Conservation (phyloP, 2,797 vertebrate genomes). For the Melanotaenia nigrans region DNA sequence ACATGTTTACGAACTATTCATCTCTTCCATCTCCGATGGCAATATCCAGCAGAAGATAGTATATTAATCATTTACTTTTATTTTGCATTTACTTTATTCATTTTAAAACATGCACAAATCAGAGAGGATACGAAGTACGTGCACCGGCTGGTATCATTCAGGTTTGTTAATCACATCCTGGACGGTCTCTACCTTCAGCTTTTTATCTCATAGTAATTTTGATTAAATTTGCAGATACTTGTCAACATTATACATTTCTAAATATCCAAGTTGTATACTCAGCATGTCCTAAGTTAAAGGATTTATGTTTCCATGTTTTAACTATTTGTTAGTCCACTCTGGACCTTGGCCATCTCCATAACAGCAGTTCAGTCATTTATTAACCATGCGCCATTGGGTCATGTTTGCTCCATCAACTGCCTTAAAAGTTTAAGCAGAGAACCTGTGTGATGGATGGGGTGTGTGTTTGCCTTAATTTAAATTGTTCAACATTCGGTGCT, state of each 20-base stretch:
- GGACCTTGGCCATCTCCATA: slow-evolving; percentile 63
- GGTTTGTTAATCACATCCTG: not conserved
- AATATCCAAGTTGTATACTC: not conserved
- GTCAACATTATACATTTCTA: not conserved
- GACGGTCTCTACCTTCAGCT: not conserved
- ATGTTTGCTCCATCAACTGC: slow-evolving; percentile 20
- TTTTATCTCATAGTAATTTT: not conserved
- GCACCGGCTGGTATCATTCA: not conserved
- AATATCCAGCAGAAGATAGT: not conserved
- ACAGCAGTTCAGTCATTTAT: slow-evolving; percentile 46
- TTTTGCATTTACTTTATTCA: not conserved
- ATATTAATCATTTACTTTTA: not conserved
- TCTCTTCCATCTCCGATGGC: not conserved
- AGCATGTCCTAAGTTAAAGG: not conserved
- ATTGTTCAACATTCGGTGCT: not conserved
- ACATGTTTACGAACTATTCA: not conserved
- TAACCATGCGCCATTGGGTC: slow-evolving; percentile 42
- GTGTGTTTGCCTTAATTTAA: slow-evolving; percentile 34
- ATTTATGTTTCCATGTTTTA: slow-evolving; percentile 26
- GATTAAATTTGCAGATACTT: not conserved
- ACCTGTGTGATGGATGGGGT: slow-evolving; percentile 23
- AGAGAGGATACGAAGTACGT: not conserved
- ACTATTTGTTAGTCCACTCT: slow-evolving; percentile 7
- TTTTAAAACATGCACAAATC: not conserved
- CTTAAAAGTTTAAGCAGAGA: slow-evolving; percentile 9